A percentile compares a stretch with the other conserved stretches of the same genome.
Conservation (phyloP, 2,797 vertebrate species). For the Rachycentron canadum region DNA sequence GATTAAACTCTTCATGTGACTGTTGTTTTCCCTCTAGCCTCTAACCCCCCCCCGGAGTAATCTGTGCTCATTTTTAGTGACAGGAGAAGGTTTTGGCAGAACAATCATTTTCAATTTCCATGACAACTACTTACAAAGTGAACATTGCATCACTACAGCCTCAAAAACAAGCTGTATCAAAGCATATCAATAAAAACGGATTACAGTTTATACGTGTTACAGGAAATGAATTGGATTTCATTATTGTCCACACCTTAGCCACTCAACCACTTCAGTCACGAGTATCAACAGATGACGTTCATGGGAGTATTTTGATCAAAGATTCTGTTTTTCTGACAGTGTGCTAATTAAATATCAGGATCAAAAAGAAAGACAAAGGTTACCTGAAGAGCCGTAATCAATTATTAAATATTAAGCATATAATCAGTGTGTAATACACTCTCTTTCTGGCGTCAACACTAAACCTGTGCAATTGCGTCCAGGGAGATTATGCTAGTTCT, state of each 20-base stretch:
- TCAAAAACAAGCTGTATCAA: neutral
- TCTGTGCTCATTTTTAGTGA: neutral
- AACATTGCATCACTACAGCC: too few species aligned
- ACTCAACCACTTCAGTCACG: slow-evolving; percentile 7
- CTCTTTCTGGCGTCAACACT: slow-evolving; percentile 44
- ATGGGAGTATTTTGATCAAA: neutral
- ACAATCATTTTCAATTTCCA: neutral
- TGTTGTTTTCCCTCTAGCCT: neutral
- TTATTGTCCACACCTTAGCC: neutral
- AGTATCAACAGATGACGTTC: neutral
- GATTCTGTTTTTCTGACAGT: slow-evolving; percentile 16
- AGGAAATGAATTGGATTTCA: neutral
- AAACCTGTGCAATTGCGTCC: slow-evolving; percentile 48
- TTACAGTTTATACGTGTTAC: too few species aligned
- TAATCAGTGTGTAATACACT: slow-evolving; percentile 48
- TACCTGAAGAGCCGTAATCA: slow-evolving; percentile 18
- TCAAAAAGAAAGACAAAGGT: slow-evolving; percentile 21
- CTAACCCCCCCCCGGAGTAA: neutral
- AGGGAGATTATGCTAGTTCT: slow-evolving; percentile 54
- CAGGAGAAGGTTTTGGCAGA: neutral
- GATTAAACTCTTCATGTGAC: slow-evolving; percentile 2
- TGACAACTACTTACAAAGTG: neutral
- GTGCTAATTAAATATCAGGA: slow-evolving; percentile 5
- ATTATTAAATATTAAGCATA: slow-evolving; percentile 35
- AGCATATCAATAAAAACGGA: neutral